Percentiles rank a stretch among this genome's conserved stretches.
Conservation (phyloP, 2,888 invertebrate genomes). For the Drosophila putrida region DNA sequence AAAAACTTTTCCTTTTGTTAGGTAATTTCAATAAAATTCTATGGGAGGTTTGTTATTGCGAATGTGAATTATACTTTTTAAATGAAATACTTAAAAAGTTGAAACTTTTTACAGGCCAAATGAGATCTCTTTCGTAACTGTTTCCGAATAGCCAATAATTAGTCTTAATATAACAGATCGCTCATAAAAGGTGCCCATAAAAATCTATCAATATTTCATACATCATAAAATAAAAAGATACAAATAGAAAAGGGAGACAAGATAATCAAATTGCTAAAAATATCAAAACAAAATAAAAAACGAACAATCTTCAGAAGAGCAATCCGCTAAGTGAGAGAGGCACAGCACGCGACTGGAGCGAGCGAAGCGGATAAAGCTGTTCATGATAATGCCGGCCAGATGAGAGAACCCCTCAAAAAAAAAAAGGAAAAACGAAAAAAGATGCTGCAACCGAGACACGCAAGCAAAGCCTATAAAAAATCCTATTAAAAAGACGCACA, state of each 20-base stretch:
- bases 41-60: conserved; percentile 39
- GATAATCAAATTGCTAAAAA: conserved; percentile 72
- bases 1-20: conserved; percentile 40
- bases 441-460: conserved; percentile 50
- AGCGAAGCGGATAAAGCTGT: conserved; percentile 37
- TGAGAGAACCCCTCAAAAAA: conserved; percentile 36
- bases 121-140: neutral
- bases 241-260: conserved; percentile 32
- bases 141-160: conserved; percentile 33
- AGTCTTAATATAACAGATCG: conserved; percentile 41
- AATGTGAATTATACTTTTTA: conserved; percentile 9
- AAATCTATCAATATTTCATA: conserved; percentile 67
- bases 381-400: conserved; percentile 9
- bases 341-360: conserved; percentile 73
- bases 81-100: neutral
- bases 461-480: conserved; percentile 70
- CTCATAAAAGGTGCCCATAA: conserved; percentile 25
- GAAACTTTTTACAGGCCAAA: neutral
- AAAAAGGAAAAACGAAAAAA: neutral
- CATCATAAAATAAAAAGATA: conserved; percentile 55
- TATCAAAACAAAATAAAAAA: conserved; percentile 55
- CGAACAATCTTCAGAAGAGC: conserved; percentile 29
- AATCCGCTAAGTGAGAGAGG: conserved; percentile 32
- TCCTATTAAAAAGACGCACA: conserved; percentile 77
- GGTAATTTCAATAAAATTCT: conserved; percentile 17